Evolutionary conservation across 2,797 vertebrate species (phyloP), one percentile per base, ranked within the genome.

Genomic region (Hipposideros larvatus): DNA sequence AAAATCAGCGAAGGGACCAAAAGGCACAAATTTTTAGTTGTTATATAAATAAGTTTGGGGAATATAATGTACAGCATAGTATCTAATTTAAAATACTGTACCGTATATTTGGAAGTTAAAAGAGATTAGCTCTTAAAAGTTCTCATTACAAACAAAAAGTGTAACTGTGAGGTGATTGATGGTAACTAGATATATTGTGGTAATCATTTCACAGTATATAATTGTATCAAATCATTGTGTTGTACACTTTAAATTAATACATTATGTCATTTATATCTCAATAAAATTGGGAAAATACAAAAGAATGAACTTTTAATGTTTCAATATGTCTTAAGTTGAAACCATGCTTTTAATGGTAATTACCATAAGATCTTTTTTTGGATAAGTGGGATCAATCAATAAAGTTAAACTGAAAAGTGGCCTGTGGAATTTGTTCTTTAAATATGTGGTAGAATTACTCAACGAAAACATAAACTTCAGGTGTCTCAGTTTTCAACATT

Each of bases 351-450:
- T 59, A 89, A 77, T 94, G 31, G 82, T 66, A 89, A 80, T 92
- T 90, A 75, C 48, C 86, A 92, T 59, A 65, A 71, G 75, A 75
- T 57, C 37, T 18, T 31, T 73, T 90, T 97, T 85, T 73, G 48
- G 37, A 15, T 78, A 73, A 74, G 13, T 85, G 18, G 34, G 31
- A 70, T 87, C 31, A 78, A 73, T 22, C 31, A 88, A 78, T 53
- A 65, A 86, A 89, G 82, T 74, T 51, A 95, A 77, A 80, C 48
- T 86, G 21, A 71, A 78, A 83, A 57, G 34, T 88, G 51, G 22
- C 19, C n/a, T 48, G 21, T 87, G 21, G 4, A 70, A 85, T 80
- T 94, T 90, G 18, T 46, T 90, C 15, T 87, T 95, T 80, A 93
- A 73, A 57, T 89, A 74, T 63, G 65, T 61, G 18, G 53, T 85